These are phyloP conservation scores for Yponomeuta evonymella DNA, from an alignment of 2,888 invertebrate species.

Conservation along the genomic window DNA sequence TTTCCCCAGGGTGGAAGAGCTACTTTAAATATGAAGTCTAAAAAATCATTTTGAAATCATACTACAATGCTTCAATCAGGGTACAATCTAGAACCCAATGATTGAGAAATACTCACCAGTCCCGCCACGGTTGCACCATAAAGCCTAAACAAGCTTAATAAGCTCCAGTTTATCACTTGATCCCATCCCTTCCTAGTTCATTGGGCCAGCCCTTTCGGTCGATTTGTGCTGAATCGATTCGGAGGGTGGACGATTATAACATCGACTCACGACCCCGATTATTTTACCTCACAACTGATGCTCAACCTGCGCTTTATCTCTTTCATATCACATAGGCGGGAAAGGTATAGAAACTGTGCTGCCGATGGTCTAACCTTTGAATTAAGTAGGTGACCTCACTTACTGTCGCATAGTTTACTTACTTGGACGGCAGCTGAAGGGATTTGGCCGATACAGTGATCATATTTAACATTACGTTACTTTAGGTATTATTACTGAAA, in stretches of 20 bases:
- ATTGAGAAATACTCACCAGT: no score
- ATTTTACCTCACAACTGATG: neutral
- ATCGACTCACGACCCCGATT: neutral
- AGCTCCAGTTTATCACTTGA: conserved; percentile 1
- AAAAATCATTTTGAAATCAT: no score
- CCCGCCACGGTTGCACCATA: neutral
- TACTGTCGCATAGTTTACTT: neutral
- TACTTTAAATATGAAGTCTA: no score
- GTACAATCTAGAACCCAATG: no score
- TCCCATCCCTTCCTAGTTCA: conserved; percentile 3
- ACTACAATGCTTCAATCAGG: no score
- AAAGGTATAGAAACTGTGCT: neutral
- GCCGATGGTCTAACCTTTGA: neutral
- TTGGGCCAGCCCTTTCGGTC: conserved; percentile 10
- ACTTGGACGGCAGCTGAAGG: neutral
- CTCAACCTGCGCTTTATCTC: neutral
- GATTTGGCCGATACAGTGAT: neutral
- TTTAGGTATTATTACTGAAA: no score
- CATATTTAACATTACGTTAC: neutral
- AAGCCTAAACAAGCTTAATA: neutral
- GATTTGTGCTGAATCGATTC: conserved; percentile 14
- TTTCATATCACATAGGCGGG: neutral
- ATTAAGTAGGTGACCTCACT: neutral
- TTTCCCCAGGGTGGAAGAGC: no score
- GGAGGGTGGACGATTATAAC: conserved; percentile 12